A percentile compares a stretch with the other conserved stretches of the same genome.
These are phyloP conservation scores for Macaca nemestrina DNA, from an alignment of 2,113 vertebrate species.

Conservation along the genomic window DNA sequence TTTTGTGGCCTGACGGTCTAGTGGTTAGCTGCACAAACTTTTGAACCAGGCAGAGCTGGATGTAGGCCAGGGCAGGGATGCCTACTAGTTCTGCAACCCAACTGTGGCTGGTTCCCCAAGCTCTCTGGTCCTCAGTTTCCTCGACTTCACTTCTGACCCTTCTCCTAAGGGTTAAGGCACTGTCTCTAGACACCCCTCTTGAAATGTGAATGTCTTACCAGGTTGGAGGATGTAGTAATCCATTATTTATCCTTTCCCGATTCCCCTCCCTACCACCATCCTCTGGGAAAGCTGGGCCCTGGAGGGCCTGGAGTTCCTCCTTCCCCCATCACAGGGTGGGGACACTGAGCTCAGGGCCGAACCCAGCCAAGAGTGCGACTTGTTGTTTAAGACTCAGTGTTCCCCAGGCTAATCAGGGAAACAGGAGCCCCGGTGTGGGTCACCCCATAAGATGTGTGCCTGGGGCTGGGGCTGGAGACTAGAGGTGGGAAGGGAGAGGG, in stretches of 20 bases:
- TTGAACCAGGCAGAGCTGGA: background rate
- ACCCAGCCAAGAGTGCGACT: background rate
- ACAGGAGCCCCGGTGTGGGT: background rate
- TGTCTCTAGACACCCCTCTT: background rate
- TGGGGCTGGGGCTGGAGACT: background rate
- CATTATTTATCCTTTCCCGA: background rate
- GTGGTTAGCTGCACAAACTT: no score
- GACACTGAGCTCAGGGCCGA: background rate
- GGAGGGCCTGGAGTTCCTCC: background rate
- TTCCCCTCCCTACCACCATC: no score
- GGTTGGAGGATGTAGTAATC: background rate
- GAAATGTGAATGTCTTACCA: background rate
- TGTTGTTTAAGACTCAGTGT: background rate
- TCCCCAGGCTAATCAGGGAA: background rate
- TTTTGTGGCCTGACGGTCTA: background rate
- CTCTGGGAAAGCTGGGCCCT: background rate
- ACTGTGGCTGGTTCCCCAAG: background rate
- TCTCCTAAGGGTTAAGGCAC: background rate
- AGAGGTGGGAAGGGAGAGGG: background rate
- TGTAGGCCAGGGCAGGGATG: background rate
- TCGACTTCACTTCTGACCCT: background rate
- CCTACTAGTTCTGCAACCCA: fast-evolving
- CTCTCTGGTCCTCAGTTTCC: background rate
- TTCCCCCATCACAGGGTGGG: background rate
- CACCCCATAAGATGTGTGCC: background rate